Conservation (phyloP, 2,888 invertebrate genomes). For the Hirtodrosophila duncani region DNA sequence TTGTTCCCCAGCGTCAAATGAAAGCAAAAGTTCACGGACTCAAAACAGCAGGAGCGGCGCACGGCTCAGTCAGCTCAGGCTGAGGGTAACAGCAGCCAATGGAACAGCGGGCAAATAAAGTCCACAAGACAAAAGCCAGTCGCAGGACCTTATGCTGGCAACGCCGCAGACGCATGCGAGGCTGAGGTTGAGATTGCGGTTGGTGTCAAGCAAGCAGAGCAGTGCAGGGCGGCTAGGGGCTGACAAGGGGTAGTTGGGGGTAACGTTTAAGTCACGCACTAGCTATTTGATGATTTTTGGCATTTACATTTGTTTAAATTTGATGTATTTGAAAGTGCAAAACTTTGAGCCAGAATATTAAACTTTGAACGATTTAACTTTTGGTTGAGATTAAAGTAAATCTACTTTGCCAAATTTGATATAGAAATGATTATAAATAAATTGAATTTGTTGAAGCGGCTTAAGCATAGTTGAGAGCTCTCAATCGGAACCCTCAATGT, state of each 20-base stretch:
- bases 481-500: too few species aligned
- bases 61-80: constrained; percentile 16
- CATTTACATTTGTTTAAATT: constrained; percentile 2
- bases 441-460: too few species aligned
- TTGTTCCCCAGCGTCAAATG: constrained; percentile 66
- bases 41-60: constrained; percentile 8
- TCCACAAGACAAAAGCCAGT: constrained; percentile 29
- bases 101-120: constrained; percentile 41
- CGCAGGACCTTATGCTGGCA: background rate
- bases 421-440: too few species aligned
- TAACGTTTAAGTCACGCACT: constrained; percentile 13
- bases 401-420: too few species aligned
- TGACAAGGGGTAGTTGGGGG: too few species aligned
- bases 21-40: constrained; percentile 72
- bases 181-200: constrained; percentile 1
- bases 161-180: background rate
- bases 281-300: constrained; percentile 21
- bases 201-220: too few species aligned
- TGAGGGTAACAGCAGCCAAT: constrained; percentile 9
- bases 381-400: too few species aligned
- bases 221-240: too few species aligned
- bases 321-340: background rate
- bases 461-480: too few species aligned
- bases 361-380: too few species aligned
- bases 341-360: too few species aligned